phyloP scores from a whole-genome alignment of 2,113 vertebrate genomes.

The Naja naja region DNA sequence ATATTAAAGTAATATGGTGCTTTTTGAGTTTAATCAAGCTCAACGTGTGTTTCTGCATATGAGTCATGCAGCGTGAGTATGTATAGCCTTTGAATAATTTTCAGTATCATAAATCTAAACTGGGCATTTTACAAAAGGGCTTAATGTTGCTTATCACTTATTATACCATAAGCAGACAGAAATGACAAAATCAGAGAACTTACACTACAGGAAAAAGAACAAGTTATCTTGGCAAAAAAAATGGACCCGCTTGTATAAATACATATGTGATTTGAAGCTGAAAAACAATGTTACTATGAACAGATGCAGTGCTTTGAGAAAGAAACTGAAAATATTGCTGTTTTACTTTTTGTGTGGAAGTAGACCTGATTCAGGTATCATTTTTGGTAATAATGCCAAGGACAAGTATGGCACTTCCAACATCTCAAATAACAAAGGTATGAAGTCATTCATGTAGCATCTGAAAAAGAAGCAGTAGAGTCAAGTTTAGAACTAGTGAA shows the following conservation, averaged over 20 bases:
- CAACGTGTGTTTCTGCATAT: not conserved
- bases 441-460: not conserved
- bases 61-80: not conserved
- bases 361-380: not conserved
- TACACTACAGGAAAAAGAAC: not conserved
- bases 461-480: not conserved
- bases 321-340: not conserved
- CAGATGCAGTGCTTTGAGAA: not conserved
- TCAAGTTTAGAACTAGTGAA: not conserved
- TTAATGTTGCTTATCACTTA: not conserved
- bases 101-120: not conserved
- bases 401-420: not conserved
- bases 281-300: not conserved
- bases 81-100: not conserved
- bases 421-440: not conserved
- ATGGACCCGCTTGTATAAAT: not conserved
- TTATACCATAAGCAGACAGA: not conserved
- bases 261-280: not conserved
- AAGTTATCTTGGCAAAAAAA: not conserved
- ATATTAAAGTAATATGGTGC: not conserved
- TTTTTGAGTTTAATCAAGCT: not conserved
- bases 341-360: not conserved
- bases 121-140: not conserved
- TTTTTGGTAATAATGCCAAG: not conserved
- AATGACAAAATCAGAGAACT: not conserved